Percentiles rank a stretch among this genome's conserved stretches.
These are phyloP conservation scores for Drosophila parthenogenetica DNA, from an alignment of 2,888 invertebrate genomes.

Conservation along the genomic window DNA sequence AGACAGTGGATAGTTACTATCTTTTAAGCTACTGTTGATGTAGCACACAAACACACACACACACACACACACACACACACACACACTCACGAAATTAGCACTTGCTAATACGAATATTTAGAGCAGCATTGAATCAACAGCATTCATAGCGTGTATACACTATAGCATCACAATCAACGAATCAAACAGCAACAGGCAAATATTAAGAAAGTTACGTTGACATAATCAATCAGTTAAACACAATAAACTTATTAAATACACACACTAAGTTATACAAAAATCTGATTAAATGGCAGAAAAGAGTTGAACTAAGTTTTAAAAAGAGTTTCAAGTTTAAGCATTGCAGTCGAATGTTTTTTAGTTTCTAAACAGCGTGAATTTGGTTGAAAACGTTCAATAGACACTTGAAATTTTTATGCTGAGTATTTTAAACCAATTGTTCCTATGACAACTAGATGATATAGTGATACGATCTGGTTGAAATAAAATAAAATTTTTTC, in stretches of 20 bases:
- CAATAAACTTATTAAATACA: background rate
- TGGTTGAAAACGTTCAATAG: too few relatives aligned
- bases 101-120: slow-evolving; percentile 34
- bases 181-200: slow-evolving; percentile 13
- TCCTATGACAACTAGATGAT: too few relatives aligned
- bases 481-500: too few relatives aligned
- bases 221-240: slow-evolving; percentile 1
- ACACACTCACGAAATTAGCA: slow-evolving; percentile 30
- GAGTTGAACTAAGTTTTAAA: too few relatives aligned
- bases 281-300: too few relatives aligned
- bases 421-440: too few relatives aligned
- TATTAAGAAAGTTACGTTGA: background rate
- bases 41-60: background rate
- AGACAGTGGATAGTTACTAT: slow-evolving; percentile 7
- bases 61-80: background rate
- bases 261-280: too few relatives aligned
- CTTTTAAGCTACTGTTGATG: slow-evolving; percentile 9
- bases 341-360: too few relatives aligned
- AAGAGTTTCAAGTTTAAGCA: too few relatives aligned
- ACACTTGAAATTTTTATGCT: too few relatives aligned
- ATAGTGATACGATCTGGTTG: too few relatives aligned
- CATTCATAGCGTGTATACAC: background rate
- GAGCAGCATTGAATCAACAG: slow-evolving; percentile 22
- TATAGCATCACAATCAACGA: slow-evolving; percentile 17
- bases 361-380: too few relatives aligned